Evolutionary conservation across 2,888 invertebrate genomes (phyloP).

Genomic region (Alviniconcha strummeri): DNA sequence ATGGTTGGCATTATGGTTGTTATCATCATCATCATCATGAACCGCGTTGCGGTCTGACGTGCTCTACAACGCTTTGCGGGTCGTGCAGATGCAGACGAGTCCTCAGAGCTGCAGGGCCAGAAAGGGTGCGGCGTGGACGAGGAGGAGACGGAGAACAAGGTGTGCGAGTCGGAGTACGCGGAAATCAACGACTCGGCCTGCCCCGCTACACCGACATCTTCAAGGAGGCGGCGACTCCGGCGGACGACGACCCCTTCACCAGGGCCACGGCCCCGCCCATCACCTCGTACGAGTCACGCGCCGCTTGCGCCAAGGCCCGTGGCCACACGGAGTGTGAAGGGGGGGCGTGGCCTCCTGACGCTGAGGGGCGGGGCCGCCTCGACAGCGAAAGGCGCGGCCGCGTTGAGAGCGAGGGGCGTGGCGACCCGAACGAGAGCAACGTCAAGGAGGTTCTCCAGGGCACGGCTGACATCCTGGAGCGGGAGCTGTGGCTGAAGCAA

Average conservation of each 20-base stretch:
- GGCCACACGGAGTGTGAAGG: not conserved
- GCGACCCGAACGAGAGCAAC: conserved; percentile 23
- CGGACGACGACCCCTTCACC: conserved; percentile 42
- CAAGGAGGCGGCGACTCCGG: conserved; percentile 50
- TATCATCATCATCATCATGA: not conserved
- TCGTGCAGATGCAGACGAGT: conserved; percentile 35
- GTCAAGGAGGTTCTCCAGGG: conserved; percentile 37
- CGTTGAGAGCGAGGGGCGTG: not conserved
- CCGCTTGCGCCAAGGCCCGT: not conserved
- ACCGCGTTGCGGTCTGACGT: not conserved
- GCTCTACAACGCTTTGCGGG: too few species aligned
- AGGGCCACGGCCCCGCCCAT: conserved; percentile 41
- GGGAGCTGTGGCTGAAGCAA: not conserved
- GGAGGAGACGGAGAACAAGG: conserved; percentile 33
- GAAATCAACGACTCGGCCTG: conserved; percentile 37
- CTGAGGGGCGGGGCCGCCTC: too few species aligned
- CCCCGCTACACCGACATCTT: conserved; percentile 43
- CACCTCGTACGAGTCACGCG: conserved; percentile 28
- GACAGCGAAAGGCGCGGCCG: not conserved
- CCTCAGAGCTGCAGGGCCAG: conserved; percentile 33
- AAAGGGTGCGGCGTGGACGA: conserved; percentile 18
- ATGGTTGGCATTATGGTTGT: not conserved
- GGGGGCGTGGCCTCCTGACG: not conserved
- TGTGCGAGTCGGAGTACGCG: conserved; percentile 42
- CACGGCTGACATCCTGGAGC: conserved; percentile 36